These are phyloP conservation scores for Chironomus tentans DNA, from an alignment of 2,888 invertebrate species.

Conservation along the genomic window DNA sequence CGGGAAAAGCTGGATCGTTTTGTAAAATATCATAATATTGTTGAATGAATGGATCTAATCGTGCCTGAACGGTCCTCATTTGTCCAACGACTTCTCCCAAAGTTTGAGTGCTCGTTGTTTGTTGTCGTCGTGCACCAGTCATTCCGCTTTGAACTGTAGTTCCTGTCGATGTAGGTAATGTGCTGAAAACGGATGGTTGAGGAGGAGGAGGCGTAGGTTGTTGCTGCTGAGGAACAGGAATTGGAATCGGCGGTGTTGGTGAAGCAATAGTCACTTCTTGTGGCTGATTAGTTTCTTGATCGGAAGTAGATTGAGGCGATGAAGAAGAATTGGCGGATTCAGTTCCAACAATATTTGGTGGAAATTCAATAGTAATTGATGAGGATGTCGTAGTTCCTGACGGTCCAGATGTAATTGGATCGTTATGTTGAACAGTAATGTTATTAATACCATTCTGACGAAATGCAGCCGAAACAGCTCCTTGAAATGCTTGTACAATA, in stretches of 20 bases:
- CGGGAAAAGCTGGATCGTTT: conserved; percentile 49
- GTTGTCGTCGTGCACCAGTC: conserved; percentile 28
- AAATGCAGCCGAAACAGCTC: conserved; percentile 40
- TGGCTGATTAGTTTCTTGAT: not conserved
- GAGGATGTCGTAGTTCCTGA: conserved; percentile 4
- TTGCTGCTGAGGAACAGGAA: not conserved
- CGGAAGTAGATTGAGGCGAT: not conserved
- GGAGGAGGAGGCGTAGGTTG: not conserved
- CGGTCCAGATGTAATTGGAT: not conserved
- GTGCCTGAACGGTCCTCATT: conserved; percentile 37
- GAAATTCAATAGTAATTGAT: conserved; percentile 21
- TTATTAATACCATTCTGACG: conserved; percentile 39
- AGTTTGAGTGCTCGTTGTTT: conserved; percentile 39
- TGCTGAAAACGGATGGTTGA: not conserved
- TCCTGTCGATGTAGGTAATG: not conserved
- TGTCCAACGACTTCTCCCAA: conserved; percentile 39
- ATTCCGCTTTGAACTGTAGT: not conserved
- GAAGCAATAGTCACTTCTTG: not conserved
- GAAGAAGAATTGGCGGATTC: not conserved
- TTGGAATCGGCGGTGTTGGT: no score
- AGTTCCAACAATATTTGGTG: not conserved
- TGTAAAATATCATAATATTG: conserved; percentile 53
- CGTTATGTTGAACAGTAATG: conserved; percentile 34
- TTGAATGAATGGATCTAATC: conserved; percentile 57
- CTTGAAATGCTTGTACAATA: conserved; percentile 41